These are phyloP conservation scores for Bolborhynchus lineola DNA, from an alignment of 2,113 vertebrate species.

Conservation along the genomic window DNA sequence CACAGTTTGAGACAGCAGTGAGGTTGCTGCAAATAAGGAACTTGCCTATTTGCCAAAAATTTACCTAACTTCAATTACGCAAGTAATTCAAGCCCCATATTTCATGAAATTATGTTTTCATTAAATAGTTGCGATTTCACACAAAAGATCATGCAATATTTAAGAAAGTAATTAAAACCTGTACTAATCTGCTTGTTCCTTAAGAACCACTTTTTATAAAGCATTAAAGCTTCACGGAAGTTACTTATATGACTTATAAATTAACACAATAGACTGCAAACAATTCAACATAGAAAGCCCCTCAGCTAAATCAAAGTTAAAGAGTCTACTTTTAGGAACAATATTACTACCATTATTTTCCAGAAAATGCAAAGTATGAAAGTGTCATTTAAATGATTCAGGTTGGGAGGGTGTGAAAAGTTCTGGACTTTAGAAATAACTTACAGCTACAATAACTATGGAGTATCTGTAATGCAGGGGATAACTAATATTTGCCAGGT, in stretches of 20 bases:
- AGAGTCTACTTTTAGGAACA: background rate
- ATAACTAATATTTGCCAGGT: background rate
- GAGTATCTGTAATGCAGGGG: background rate
- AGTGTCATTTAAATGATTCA: background rate
- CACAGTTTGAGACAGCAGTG: background rate
- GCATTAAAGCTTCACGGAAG: background rate
- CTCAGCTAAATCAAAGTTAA: background rate
- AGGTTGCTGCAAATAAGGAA: background rate
- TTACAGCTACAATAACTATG: background rate
- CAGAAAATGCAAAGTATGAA: background rate
- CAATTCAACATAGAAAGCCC: background rate
- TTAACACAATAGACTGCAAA: background rate
- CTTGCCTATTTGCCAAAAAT: background rate
- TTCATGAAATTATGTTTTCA: background rate
- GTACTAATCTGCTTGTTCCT: background rate
- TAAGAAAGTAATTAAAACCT: background rate
- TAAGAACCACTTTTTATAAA: background rate
- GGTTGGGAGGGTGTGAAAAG: background rate
- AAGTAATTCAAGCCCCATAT: background rate
- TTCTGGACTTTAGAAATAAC: background rate
- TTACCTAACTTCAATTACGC: background rate
- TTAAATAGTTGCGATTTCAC: background rate
- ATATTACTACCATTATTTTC: background rate
- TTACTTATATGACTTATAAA: background rate
- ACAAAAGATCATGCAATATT: background rate